Conservation (phyloP, 53 echinoderm and acorn worm species). For the Crossaster papposus region DNA sequence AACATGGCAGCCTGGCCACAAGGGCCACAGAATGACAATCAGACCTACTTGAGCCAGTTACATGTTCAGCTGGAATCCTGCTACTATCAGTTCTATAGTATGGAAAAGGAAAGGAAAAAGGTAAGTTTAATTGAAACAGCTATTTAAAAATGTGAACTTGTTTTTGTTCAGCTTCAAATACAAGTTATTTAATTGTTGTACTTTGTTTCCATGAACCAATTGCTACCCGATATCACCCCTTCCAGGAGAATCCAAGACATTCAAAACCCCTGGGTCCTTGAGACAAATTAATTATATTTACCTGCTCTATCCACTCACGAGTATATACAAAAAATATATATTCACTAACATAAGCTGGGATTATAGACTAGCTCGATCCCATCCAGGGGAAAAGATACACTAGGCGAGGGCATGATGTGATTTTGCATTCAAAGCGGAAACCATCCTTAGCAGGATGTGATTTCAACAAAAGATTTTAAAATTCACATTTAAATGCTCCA, state of each 20-base stretch:
- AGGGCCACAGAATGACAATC: conserved; percentile 38
- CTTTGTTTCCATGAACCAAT: neutral
- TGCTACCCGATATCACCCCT: neutral
- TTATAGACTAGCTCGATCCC: neutral
- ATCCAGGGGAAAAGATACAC: too few species aligned
- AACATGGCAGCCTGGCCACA: conserved; percentile 36
- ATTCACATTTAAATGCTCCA: too few species aligned
- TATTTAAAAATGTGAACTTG: too few species aligned
- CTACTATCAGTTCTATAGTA: conserved; percentile 66
- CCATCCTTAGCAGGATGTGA: too few species aligned
- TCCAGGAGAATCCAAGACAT: neutral
- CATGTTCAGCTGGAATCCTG: conserved; percentile 70
- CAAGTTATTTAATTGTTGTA: too few species aligned
- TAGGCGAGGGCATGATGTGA: too few species aligned
- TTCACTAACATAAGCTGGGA: neutral
- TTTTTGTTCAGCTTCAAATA: too few species aligned
- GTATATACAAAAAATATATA: neutral
- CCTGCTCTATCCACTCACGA: neutral
- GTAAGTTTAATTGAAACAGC: conserved; percentile 31
- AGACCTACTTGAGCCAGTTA: conserved; percentile 56
- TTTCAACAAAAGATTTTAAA: too few species aligned
- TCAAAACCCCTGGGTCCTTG: neutral
- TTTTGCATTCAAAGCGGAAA: too few species aligned
- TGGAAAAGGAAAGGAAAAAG: conserved; percentile 75
- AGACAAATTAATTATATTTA: neutral